Evolutionary conservation across 1,140 invertebrate genomes (phyloP), one percentile per base, ranked within the genome.

Genomic region (Phenacoccus solenopsis): DNA sequence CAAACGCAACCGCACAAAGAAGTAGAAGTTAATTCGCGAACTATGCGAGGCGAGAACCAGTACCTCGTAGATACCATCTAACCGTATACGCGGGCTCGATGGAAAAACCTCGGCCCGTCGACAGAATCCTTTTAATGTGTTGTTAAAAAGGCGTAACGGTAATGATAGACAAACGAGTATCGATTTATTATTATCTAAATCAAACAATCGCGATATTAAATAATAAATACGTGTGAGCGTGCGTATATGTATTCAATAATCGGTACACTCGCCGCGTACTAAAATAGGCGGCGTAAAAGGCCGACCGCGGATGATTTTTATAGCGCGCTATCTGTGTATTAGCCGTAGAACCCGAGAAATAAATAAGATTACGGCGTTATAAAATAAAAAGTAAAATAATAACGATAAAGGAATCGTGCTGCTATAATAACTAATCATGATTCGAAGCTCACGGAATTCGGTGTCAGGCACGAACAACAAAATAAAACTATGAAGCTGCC

Each of bases 361-460:
- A 27, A 64, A 64, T 64, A 64, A 25, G 25, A 64, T 24, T 64
- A 27, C 59, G 59, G 25, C 59, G 59, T 27, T 64, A 24, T 64
- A 64, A 64, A 64, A 64, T 64, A 64, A 64, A 64, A 25, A 24
- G 25, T 64, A 64, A 25, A 64, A 64, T 64, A 64, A 64, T 27
- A 64, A 64, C 22, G 25, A 3, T 27, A 64, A 64, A 9, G 25
- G 25, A 64, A 64, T 64, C 59, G 59, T 64, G 59, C 59, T 25
- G 25, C 59, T 64, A 64, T 64, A 64, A 64, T 64, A 64, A 64
- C 59, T 64, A 64, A 64, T 64, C 59, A 64, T 64, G 59, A 64
- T 64, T 64, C 59, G 59, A 64, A 64, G 59, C 59, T 64, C 59
- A 64, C 59, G 59, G 59, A 64, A 64, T 64, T 64, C 59, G 59